These are phyloP conservation scores for Opisthocomus hoazin DNA, from an alignment of 2,113 vertebrate genomes.

Conservation along the genomic window DNA sequence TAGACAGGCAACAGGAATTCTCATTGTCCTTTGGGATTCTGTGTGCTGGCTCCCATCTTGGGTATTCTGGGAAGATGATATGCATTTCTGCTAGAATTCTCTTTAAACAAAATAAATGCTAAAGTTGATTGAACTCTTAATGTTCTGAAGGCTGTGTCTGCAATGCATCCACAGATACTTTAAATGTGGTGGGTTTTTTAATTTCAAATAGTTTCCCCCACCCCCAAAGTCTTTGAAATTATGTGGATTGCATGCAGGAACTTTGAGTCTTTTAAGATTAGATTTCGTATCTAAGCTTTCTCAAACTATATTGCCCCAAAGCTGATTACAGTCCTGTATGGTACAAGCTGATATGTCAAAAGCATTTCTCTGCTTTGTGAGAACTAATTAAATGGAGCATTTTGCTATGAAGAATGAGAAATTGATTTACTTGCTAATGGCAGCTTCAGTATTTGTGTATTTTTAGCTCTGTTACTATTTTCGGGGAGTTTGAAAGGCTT, in stretches of 20 bases:
- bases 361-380: background rate
- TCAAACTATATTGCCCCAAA: background rate
- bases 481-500: background rate
- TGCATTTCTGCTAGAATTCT: background rate
- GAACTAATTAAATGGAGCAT: background rate
- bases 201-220: background rate
- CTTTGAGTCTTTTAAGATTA: background rate
- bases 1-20: background rate
- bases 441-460: background rate
- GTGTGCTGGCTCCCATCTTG: background rate
- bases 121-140: background rate
- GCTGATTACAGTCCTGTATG: background rate
- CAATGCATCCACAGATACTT: background rate
- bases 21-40: background rate
- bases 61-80: background rate
- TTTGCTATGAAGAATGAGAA: background rate
- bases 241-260: background rate
- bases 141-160: background rate
- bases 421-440: background rate
- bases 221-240: background rate
- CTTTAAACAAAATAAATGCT: background rate
- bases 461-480: background rate
- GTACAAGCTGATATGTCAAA: background rate
- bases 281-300: background rate
- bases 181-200: background rate